Percentiles rank a stretch among this genome's conserved stretches.
Evolutionary conservation across 2,888 invertebrate genomes (phyloP).

Genomic region (Drosophila flavopinicola): DNA sequence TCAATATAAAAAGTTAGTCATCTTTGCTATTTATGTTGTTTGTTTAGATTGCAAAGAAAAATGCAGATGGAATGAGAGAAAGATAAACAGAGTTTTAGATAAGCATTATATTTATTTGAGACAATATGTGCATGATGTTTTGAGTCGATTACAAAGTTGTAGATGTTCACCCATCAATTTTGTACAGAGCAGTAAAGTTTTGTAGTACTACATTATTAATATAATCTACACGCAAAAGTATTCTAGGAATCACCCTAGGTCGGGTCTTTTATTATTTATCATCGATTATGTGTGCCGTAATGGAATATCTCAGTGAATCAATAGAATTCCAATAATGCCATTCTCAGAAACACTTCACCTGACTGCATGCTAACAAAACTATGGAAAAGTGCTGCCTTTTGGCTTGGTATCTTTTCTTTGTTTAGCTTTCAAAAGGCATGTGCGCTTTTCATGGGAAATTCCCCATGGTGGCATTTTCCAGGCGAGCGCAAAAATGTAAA

Average conservation of each 20-base stretch:
- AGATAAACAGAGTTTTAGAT: no score
- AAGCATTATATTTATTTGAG: no score
- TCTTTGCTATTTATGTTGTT: neutral
- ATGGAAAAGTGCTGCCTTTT: neutral
- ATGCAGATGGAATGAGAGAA: no score
- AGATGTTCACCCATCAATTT: no score
- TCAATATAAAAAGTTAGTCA: conserved; percentile 4
- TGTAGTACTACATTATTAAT: conserved; percentile 6
- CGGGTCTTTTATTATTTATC: neutral
- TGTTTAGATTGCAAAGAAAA: no score
- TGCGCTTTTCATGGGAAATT: conserved; percentile 28
- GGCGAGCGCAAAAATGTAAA: conserved; percentile 29
- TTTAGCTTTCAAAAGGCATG: conserved; percentile 7
- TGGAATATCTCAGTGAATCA: neutral
- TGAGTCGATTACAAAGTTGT: no score
- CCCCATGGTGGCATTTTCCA: conserved; percentile 35
- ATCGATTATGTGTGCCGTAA: neutral
- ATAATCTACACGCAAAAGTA: neutral
- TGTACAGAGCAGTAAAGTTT: neutral
- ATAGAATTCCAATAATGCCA: conserved; percentile 8
- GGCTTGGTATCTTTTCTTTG: conserved; percentile 5
- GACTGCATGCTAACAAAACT: neutral
- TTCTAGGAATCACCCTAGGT: neutral
- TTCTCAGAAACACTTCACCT: conserved; percentile 9
- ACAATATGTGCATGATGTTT: no score